phyloP scores from a whole-genome alignment of 2,113 vertebrate species.

The Malurus elegans region DNA sequence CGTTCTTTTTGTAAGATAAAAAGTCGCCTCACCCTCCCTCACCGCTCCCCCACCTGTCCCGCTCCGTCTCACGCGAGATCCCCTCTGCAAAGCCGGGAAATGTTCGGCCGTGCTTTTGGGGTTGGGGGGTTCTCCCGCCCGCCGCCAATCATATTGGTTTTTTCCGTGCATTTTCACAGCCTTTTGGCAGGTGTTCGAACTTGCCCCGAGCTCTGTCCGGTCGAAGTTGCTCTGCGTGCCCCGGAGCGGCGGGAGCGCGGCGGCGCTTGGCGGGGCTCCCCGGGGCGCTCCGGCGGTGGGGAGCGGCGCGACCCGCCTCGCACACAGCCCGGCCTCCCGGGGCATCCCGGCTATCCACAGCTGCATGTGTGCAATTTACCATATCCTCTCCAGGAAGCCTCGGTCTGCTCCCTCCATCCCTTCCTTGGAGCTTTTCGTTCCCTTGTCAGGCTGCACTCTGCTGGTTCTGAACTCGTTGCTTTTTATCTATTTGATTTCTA shows the following conservation, averaged over 20 bases:
- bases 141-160: background rate
- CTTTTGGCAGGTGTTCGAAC: background rate
- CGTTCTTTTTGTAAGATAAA: background rate
- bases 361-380: background rate
- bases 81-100: background rate
- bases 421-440: background rate
- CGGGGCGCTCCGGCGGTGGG: background rate
- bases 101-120: background rate
- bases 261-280: background rate
- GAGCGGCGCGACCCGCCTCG: no score
- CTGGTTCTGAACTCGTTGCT: background rate
- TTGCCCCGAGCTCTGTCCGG: background rate
- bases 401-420: background rate
- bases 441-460: background rate
- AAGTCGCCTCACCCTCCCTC: background rate
- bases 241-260: background rate
- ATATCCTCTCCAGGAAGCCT: background rate
- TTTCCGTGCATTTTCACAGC: background rate
- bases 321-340: background rate
- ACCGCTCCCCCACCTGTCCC: background rate
- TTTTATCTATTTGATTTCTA: background rate
- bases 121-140: background rate
- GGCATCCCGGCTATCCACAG: rapidly evolving
- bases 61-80: background rate
- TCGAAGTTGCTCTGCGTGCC: background rate